Percentiles rank a stretch among this genome's conserved stretches.
phyloP scores from a whole-genome alignment of 1,140 invertebrate genomes.

The Varroa destructor region DNA sequence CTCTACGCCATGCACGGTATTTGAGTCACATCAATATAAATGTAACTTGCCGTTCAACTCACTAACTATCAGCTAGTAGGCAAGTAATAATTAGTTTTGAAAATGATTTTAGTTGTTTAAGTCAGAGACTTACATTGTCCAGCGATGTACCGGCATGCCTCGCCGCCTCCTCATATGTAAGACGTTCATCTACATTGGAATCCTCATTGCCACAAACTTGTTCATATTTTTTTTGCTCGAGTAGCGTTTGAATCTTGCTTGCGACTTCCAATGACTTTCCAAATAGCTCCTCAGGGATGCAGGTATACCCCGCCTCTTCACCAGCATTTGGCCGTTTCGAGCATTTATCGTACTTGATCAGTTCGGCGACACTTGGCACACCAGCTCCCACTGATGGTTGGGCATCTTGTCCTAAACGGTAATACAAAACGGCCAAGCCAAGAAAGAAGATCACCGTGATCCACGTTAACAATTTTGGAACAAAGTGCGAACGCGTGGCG shows the following conservation, averaged over 20 bases:
- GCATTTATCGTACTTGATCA: background rate
- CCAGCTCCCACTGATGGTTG: background rate
- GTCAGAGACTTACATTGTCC: too few species aligned
- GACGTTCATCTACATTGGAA: background rate
- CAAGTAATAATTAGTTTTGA: too few species aligned
- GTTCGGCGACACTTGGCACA: too few species aligned
- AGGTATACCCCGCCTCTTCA: background rate
- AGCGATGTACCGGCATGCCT: too few species aligned
- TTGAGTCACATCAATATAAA: too few species aligned
- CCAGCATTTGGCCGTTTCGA: background rate
- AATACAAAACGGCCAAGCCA: slow-evolving; percentile 17
- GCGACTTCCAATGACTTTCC: background rate
- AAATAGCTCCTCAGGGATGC: background rate
- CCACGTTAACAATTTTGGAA: background rate
- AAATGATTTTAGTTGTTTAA: too few species aligned
- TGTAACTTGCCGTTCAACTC: too few species aligned
- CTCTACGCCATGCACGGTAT: too few species aligned
- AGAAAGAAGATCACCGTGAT: background rate
- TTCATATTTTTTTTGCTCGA: background rate
- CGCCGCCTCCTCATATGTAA: background rate
- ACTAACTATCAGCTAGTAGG: too few species aligned
- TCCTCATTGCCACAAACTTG: slow-evolving; percentile 16
- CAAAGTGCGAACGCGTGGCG: background rate
- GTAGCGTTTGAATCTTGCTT: background rate
- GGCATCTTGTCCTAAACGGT: background rate